Conservation (phyloP, 1,140 invertebrate genomes). For the Drosophila arizonae region DNA sequence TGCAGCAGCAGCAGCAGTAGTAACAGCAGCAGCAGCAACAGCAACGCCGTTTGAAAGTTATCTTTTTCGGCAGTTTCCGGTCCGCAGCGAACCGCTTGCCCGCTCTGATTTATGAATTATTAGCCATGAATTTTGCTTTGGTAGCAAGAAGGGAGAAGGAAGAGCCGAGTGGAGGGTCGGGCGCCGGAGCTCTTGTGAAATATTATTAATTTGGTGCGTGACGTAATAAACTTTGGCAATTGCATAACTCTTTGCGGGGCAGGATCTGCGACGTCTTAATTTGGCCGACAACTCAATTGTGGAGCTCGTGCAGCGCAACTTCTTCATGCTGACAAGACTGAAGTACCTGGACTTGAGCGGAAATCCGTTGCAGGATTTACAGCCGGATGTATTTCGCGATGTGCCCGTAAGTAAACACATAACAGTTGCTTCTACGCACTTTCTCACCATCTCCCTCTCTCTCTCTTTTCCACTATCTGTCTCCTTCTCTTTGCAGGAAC, state of each 20-base stretch:
- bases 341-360: conserved; percentile 88
- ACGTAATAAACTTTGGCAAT: conserved; percentile 59
- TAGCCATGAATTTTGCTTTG: conserved; percentile 36
- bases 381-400: conserved; percentile 90
- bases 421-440: conserved; percentile 19
- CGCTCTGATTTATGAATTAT: conserved; percentile 72
- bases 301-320: conserved; percentile 87
- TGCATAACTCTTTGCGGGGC: conserved; percentile 36
- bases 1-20: conserved; percentile 18
- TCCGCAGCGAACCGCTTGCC: conserved; percentile 35
- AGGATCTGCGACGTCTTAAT: conserved; percentile 86
- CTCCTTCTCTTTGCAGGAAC: conserved; percentile 83
- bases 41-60: conserved; percentile 11
- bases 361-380: conserved; percentile 88
- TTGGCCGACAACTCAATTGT: conserved; percentile 88
- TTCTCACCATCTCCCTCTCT: not conserved
- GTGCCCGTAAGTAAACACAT: conserved; percentile 84
- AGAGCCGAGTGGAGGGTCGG: not conserved
- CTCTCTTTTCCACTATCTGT: not conserved
- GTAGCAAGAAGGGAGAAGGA: too few relatives aligned
- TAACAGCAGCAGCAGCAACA: conserved; percentile 17
- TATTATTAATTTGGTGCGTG: conserved; percentile 68
- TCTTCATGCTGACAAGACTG: conserved; percentile 87
- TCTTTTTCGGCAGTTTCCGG: conserved; percentile 64
- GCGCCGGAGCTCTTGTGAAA: conserved; percentile 26